Evolutionary conservation across 2,888 invertebrate genomes (phyloP), one percentile per base, ranked within the genome.

Genomic region (Harpagoxenus sublaevis): DNA sequence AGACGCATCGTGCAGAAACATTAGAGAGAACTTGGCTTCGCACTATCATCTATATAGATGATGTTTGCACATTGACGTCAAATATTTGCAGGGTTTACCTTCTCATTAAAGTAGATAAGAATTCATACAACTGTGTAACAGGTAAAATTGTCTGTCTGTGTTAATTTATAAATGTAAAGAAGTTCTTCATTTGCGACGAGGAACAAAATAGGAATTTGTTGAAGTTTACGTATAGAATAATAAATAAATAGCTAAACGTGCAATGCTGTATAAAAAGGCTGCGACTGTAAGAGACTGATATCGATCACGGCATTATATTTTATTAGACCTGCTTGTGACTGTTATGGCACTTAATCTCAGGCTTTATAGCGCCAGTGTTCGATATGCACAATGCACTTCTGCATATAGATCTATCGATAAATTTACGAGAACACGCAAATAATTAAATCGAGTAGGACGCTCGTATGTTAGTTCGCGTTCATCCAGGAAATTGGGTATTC

Each of bases 401-500:
- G 73, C 79, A 73, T 81, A 73, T 73, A 71, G 60, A 71, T 48
- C 35, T n/a, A 39, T 39, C 60, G 48, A 81, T 81, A 81, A 81
- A 81, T 81, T 81, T 62, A 73, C 73, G 60, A 51, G 39, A 62
- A 70, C 73, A 39, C 8, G 60, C 73, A 73, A 81, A 81, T 81
- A 81, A 81, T 81, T 81, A 81, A 81, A 73, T 60, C 60, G 79
- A 48, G n/a, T n/a, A n/a, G 70, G 35, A 60, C n/a, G 8, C 39
- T 71, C 48, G 48, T 35, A 35, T 28, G 28, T 57, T 53, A 23
- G 18, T 79, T 48, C 12, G 39, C 71, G 45, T 35, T 23, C 68
- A 45, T 42, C 6, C 70, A 57, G 55, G 31, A 78, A 23, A 57
- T 79, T 23, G 78, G 23, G 55, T 23, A 71, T 70, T 39, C 35